A percentile compares a stretch with the other conserved stretches of the same genome.
These are phyloP conservation scores for Lepidocyrtinus sp. DNA, from an alignment of 2,888 invertebrate species.

Conservation along the genomic window DNA sequence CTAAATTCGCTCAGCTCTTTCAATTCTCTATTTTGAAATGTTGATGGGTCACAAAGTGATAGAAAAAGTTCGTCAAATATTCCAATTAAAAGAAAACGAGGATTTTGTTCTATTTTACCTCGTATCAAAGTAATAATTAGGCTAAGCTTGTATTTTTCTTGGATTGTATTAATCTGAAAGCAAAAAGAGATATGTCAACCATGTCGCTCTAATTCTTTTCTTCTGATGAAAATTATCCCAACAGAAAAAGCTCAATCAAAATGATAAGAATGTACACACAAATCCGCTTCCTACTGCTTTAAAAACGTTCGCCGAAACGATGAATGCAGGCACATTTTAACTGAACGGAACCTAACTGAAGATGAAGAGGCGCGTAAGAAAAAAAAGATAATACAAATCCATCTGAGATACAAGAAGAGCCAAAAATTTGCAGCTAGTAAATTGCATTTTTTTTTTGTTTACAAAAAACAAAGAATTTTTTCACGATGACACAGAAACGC, in stretches of 20 bases:
- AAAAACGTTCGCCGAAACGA: neutral
- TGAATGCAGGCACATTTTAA: neutral
- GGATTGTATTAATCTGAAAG: neutral
- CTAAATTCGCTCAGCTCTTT: too few relatives aligned
- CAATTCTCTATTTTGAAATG: too few relatives aligned
- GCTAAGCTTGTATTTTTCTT: neutral
- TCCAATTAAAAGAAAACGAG: too few relatives aligned
- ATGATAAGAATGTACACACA: neutral
- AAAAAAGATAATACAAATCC: too few relatives aligned
- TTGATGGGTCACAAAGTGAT: too few relatives aligned
- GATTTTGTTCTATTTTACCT: neutral
- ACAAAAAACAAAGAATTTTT: conserved; percentile 12
- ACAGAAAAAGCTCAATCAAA: neutral
- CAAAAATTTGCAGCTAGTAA: neutral
- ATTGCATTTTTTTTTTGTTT: conserved; percentile 18
- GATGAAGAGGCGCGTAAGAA: neutral
- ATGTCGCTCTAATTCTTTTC: conserved; percentile 18
- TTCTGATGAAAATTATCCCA: neutral
- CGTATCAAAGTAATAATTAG: conserved; percentile 4
- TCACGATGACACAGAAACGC: conserved; percentile 12
- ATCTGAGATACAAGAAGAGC: neutral
- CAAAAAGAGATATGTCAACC: conserved; percentile 16
- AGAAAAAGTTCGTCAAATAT: too few relatives aligned
- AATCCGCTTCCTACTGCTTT: neutral
- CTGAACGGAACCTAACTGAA: neutral